These are phyloP conservation scores for Drosophila antonietae DNA, from an alignment of 2,888 invertebrate genomes.

Conservation along the genomic window DNA sequence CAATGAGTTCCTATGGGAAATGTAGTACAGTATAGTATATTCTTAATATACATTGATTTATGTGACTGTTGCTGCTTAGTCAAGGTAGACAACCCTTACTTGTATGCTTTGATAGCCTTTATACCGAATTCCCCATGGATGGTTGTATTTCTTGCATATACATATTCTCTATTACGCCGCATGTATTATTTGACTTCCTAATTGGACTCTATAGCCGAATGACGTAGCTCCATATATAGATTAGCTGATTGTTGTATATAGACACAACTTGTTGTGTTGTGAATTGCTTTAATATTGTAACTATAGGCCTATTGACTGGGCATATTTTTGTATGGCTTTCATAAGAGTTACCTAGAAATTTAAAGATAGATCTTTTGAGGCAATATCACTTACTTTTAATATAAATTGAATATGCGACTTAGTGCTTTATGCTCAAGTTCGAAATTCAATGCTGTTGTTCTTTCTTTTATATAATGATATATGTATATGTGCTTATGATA, in stretches of 20 bases:
- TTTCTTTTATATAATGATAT: neutral
- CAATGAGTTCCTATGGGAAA: neutral
- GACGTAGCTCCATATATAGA: neutral
- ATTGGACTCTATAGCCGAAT: neutral
- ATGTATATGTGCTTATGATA: too few relatives aligned
- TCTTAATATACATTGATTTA: neutral
- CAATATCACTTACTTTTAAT: too few relatives aligned
- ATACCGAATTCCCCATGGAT: neutral
- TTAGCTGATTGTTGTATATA: neutral
- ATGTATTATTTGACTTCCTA: neutral
- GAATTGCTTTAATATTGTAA: neutral
- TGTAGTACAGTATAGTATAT: neutral
- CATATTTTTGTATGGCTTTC: neutral
- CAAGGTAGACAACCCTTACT: neutral
- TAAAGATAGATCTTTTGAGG: too few relatives aligned
- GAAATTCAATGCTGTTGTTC: neutral
- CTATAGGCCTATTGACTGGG: neutral
- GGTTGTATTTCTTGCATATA: neutral
- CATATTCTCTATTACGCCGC: too few relatives aligned
- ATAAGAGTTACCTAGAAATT: too few relatives aligned
- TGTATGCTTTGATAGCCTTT: neutral
- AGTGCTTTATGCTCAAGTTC: neutral
- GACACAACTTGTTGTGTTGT: neutral
- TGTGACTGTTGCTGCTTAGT: neutral
- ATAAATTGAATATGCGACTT: neutral